phyloP scores from a whole-genome alignment of 2,797 vertebrate genomes.

The Eospalax fontanierii region DNA sequence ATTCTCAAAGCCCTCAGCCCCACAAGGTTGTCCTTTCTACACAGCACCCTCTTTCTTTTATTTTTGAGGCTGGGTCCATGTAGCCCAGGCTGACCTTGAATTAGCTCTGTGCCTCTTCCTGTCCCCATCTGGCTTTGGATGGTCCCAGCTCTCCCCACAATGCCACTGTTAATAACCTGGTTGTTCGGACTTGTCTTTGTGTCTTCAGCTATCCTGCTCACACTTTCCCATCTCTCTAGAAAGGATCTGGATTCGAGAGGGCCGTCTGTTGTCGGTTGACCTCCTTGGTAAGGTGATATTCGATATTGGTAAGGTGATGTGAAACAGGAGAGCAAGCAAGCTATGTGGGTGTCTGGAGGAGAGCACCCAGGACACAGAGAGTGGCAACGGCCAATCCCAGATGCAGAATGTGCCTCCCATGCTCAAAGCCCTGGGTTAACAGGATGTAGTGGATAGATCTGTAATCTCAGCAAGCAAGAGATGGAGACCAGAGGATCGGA shows the following conservation, averaged over 20 bases:
- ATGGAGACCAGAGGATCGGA: neutral
- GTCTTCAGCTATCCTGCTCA: neutral
- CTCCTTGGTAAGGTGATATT: conserved; percentile 39
- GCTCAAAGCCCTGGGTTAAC: neutral
- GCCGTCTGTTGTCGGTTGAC: conserved; percentile 59
- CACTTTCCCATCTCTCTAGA: neutral
- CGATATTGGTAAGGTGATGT: neutral
- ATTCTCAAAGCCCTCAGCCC: neutral
- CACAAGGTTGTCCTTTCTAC: neutral
- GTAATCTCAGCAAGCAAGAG: neutral
- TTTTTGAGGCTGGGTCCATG: neutral
- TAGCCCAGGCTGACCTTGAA: neutral
- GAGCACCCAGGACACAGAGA: neutral
- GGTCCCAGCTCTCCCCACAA: neutral
- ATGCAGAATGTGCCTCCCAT: neutral
- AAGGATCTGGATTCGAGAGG: neutral
- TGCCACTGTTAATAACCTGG: neutral
- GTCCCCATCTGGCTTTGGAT: neutral
- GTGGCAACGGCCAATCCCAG: accelerated
- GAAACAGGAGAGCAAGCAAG: neutral
- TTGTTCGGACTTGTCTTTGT: neutral
- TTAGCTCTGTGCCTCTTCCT: neutral
- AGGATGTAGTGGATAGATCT: too few relatives aligned
- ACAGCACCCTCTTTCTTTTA: neutral
- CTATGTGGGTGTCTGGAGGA: neutral